Conservation (phyloP, 2,888 invertebrate genomes). For the Diaphora mendica region DNA sequence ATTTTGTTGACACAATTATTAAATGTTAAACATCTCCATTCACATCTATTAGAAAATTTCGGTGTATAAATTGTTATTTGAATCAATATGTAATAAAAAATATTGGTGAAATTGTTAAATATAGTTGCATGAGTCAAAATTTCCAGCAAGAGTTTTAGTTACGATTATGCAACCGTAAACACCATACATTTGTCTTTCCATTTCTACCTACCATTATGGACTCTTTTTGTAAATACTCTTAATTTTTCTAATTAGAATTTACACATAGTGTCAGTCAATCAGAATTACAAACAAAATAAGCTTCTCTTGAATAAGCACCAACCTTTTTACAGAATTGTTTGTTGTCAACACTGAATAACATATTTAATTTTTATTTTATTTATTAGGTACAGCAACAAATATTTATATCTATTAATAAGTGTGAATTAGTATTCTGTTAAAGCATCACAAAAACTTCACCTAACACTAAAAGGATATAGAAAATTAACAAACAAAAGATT, state of each 20-base stretch:
- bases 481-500: neutral
- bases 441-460: neutral
- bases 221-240: too few species aligned
- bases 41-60: constrained; percentile 8
- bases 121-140: too few species aligned
- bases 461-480: neutral
- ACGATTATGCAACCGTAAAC: neutral
- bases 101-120: neutral
- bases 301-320: too few species aligned
- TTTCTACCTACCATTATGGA: neutral
- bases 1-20: constrained; percentile 37
- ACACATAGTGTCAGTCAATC: too few species aligned
- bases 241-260: neutral
- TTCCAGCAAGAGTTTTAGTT: too few species aligned
- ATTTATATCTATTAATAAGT: neutral
- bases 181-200: neutral
- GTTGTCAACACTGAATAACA: neutral
- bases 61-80: neutral
- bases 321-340: neutral
- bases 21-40: constrained; percentile 34
- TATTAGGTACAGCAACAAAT: too few species aligned
- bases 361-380: neutral
- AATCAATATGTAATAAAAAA: constrained; percentile 11
- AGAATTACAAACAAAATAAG: too few species aligned
- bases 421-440: neutral